Evolutionary conservation across 1,140 invertebrate species (phyloP).

Genomic region (Delia radicum): DNA sequence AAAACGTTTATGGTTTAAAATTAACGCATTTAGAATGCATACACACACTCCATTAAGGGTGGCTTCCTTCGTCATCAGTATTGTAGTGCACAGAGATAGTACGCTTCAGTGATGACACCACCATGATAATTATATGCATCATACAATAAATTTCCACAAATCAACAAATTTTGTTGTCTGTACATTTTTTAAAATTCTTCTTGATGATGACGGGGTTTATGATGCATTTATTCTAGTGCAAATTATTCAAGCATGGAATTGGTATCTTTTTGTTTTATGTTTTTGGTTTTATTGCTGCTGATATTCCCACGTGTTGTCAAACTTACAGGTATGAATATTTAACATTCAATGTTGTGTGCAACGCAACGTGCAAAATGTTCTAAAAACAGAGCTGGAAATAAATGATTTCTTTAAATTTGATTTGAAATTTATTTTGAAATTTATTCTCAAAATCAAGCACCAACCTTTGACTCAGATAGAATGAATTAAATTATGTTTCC

Average conservation of each 20-base stretch:
- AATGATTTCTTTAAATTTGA: too few species aligned
- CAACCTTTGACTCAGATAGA: too few species aligned
- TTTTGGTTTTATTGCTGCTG: not conserved
- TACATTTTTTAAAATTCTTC: not conserved
- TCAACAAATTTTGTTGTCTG: not conserved
- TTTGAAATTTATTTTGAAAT: too few species aligned
- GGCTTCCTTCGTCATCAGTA: not conserved
- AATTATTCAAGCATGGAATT: not conserved
- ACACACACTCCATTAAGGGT: not conserved
- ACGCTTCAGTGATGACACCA: constrained; percentile 14
- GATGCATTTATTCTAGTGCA: constrained; percentile 7
- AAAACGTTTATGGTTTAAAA: too few species aligned
- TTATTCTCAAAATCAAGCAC: too few species aligned
- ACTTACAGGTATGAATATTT: constrained; percentile 6
- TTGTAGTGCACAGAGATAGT: too few species aligned
- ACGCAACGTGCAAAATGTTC: too few species aligned
- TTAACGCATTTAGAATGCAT: too few species aligned
- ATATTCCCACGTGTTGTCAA: not conserved
- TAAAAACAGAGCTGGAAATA: too few species aligned
- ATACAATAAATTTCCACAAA: not conserved
- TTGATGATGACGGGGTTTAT: not conserved
- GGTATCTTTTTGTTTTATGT: not conserved
- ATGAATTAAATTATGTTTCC: too few species aligned
- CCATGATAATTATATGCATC: constrained; percentile 14
- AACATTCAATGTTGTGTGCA: not conserved